Percentiles rank a stretch among this genome's conserved stretches.
phyloP scores from a whole-genome alignment of 2,888 invertebrate genomes.

The Apodemia mormo region DNA sequence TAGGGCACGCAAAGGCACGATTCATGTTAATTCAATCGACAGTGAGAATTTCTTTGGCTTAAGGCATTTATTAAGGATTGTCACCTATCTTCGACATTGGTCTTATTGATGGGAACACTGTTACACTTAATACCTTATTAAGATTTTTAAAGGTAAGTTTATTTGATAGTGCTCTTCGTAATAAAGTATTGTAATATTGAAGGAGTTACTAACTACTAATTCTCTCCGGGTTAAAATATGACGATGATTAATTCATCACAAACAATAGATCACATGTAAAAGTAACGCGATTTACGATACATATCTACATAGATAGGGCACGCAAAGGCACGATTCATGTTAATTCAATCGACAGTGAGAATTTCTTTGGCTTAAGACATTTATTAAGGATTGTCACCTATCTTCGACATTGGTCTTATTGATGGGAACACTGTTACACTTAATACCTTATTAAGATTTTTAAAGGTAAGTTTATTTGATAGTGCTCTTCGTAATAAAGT shows the following conservation, averaged over 20 bases:
- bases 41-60: conserved; percentile 33
- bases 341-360: conserved; percentile 54
- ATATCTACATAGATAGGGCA: conserved; percentile 25
- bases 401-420: neutral
- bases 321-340: conserved; percentile 49
- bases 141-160: neutral
- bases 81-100: neutral
- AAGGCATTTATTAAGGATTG: conserved; percentile 24
- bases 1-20: conserved; percentile 40
- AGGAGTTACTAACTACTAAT: too few relatives aligned
- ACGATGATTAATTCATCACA: neutral
- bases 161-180: too few relatives aligned
- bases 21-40: conserved; percentile 60
- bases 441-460: neutral
- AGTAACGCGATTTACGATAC: conserved; percentile 23
- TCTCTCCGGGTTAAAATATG: too few relatives aligned
- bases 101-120: neutral
- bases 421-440: neutral
- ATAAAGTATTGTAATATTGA: too few relatives aligned
- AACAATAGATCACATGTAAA: neutral
- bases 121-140: neutral
- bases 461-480: neutral
- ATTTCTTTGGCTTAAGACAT: conserved; percentile 25
- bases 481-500: too few relatives aligned
- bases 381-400: conserved; percentile 21